phyloP scores from a whole-genome alignment of 2,797 vertebrate genomes.

The Cercopithecus petaurista region DNA sequence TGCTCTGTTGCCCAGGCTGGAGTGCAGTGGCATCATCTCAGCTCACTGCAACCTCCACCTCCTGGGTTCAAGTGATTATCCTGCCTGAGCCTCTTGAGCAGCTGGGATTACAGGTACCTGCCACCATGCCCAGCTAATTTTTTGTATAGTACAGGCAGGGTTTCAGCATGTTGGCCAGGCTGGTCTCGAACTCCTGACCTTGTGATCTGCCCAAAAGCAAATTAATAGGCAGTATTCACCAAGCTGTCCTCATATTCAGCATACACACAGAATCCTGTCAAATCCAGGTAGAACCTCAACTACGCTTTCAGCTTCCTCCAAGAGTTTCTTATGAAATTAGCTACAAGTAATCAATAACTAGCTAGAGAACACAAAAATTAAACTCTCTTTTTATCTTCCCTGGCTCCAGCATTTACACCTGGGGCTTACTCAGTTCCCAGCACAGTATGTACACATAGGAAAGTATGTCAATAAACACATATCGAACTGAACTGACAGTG shows the following conservation, averaged over 20 bases:
- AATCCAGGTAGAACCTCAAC: neutral
- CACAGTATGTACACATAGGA: neutral
- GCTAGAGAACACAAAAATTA: neutral
- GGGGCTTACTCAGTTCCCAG: neutral
- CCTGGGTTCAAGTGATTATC: neutral
- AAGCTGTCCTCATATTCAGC: neutral
- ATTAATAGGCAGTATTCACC: neutral
- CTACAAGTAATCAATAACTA: neutral
- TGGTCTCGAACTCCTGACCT: neutral
- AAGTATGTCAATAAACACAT: neutral
- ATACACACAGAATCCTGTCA: neutral
- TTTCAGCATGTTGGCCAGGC: neutral
- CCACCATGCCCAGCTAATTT: neutral
- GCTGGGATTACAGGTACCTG: neutral
- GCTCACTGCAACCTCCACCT: neutral
- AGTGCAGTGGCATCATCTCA: neutral
- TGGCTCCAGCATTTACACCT: neutral
- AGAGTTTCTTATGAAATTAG: neutral
- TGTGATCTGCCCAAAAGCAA: neutral
- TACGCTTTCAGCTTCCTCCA: neutral
- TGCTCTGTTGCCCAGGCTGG: neutral
- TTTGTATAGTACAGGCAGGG: neutral
- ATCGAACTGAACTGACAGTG: neutral
- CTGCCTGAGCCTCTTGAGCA: neutral
- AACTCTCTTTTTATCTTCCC: neutral